Evolutionary conservation across 2,797 vertebrate genomes (phyloP), one percentile per base, ranked within the genome.

Genomic region (Hyperoplus immaculatus): DNA sequence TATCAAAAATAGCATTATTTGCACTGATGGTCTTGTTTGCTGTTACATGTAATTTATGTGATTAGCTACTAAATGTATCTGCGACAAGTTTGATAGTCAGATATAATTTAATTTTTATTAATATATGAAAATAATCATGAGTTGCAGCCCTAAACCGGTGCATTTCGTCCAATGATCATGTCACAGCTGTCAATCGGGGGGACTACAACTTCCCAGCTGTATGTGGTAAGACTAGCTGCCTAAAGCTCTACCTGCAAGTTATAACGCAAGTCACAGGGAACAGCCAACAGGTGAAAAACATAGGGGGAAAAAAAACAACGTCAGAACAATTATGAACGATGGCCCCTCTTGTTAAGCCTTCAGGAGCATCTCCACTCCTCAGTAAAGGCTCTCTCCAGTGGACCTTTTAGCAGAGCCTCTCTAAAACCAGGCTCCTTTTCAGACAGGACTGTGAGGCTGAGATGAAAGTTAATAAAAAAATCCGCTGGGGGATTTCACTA

Each of bases 221-320:
- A n/a, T 41, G 67, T 69, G 73, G 78, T 71, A 63, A 79, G 53
- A 75, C 78, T 77, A 88, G 87, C 90, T 90, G 89, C 91, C 88
- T 88, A 79, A 76, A 78, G 81, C 81, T 89, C 87, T 85, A 88
- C 84, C 91, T 89, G 88, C 81, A 81, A 84, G 87, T 87, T 72
- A 72, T 92, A 93, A 92, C 89, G 93, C 88, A 88, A 91, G 77
- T 90, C 84, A 87, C 29, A 75, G 80, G 86, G 78, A 89, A 75
- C 36, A 77, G 61, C 51, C 11, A 64, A 77, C 12, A 41, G 47
- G 43, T 61, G 65, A 76, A 50, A 15, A 54, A 42, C 13, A 43
- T 18, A 42, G 11, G 0, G 11, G 0, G 15, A 58, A 57, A 67
- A 6, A 49, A 21, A 66, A 50, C 0, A 21, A 38, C 50, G 62